A percentile compares a stretch with the other conserved stretches of the same genome.
These are phyloP conservation scores for Sylvilagus bachmani DNA, from an alignment of 2,113 vertebrate species.

Conservation along the genomic window DNA sequence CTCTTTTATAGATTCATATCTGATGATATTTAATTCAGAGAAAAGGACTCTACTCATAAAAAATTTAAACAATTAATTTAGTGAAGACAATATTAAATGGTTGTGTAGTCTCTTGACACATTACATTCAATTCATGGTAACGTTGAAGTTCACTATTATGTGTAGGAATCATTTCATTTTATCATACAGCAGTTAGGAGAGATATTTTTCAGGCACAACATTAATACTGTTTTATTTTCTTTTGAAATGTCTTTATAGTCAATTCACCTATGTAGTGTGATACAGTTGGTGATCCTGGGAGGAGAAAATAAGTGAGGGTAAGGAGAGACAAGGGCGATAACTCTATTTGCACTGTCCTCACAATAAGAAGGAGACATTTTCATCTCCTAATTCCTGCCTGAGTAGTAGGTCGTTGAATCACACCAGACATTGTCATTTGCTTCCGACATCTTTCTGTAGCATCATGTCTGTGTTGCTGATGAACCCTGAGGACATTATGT, in stretches of 20 bases:
- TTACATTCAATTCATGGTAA: background rate
- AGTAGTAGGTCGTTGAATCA: constrained; percentile 79
- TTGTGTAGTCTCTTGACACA: constrained; percentile 16
- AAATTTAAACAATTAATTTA: constrained; percentile 40
- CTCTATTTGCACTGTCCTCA: background rate
- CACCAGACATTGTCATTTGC: constrained; percentile 65
- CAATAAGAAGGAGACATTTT: constrained; percentile 84
- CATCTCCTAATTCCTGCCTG: constrained; percentile 86
- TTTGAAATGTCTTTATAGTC: background rate
- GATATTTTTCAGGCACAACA: constrained; percentile 80
- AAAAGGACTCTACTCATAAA: constrained; percentile 44
- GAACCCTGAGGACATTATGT: no score
- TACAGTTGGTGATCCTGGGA: background rate
- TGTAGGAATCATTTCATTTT: constrained; percentile 11
- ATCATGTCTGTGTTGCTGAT: constrained; percentile 32
- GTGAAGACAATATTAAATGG: background rate
- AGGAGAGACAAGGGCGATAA: background rate
- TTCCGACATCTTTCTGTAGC: constrained; percentile 43
- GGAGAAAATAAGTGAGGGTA: background rate
- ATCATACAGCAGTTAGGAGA: constrained; percentile 28
- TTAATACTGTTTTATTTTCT: constrained; percentile 37
- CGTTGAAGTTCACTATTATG: background rate
- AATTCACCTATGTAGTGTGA: background rate
- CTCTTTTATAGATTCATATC: background rate
- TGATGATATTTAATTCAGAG: background rate